These are phyloP conservation scores for Homarus gammarus DNA, from an alignment of 2,888 invertebrate species.

Conservation along the genomic window DNA sequence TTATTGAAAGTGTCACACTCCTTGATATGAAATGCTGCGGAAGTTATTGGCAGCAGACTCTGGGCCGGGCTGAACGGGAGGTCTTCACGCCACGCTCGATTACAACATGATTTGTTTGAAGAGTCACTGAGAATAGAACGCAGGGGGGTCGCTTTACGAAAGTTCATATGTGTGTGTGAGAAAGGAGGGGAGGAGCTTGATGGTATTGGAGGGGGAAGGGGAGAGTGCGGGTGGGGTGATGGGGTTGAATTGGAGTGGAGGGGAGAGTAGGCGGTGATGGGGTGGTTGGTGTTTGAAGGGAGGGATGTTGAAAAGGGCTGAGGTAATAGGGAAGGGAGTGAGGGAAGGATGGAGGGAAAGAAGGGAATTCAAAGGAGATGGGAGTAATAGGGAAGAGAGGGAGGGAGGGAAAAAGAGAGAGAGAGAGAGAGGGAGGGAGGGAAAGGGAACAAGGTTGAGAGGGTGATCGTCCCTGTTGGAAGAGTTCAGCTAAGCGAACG, in stretches of 20 bases:
- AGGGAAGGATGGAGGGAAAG: not conserved
- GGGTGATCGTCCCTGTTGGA: not conserved
- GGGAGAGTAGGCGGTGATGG: not conserved
- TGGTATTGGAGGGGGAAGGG: not conserved
- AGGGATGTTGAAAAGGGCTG: too few relatives aligned
- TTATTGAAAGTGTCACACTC: slow-evolving; percentile 59
- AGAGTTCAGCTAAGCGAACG: slow-evolving; percentile 10
- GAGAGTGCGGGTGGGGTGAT: not conserved
- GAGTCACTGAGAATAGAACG: slow-evolving; percentile 24
- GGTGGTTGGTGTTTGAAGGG: not conserved
- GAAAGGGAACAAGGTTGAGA: not conserved
- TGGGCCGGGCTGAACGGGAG: slow-evolving; percentile 7
- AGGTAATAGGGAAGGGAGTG: not conserved
- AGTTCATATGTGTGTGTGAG: slow-evolving; percentile 41
- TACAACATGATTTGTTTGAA: slow-evolving; percentile 44
- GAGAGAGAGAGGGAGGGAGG: not conserved
- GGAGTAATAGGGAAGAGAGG: not conserved
- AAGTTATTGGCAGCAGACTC: slow-evolving; percentile 33
- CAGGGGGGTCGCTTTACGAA: slow-evolving; percentile 28
- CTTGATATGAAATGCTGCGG: slow-evolving; percentile 62
- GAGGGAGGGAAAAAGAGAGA: not conserved
- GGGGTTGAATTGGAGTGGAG: too few relatives aligned
- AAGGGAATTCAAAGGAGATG: not conserved
- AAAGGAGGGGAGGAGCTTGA: not conserved
- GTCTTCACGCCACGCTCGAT: slow-evolving; percentile 32